phyloP scores from a whole-genome alignment of 2,113 vertebrate species.

The Sclerurus mexicanus region DNA sequence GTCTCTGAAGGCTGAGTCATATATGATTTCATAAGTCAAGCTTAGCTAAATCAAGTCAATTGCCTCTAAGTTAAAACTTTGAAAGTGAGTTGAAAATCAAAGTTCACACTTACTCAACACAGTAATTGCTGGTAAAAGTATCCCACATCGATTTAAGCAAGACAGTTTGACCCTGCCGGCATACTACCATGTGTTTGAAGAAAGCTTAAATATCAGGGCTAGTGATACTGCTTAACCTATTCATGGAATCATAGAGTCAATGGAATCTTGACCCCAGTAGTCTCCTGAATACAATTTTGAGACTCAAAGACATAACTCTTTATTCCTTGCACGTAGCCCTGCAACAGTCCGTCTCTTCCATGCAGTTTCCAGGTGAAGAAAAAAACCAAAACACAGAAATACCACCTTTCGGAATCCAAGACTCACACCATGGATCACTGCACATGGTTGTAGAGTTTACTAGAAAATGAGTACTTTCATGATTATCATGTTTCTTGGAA shows the following conservation, averaged over 20 bases:
- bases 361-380: not conserved
- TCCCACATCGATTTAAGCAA: not conserved
- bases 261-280: not conserved
- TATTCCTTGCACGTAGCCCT: not conserved
- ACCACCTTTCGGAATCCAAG: not conserved
- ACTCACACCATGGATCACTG: fast-evolving
- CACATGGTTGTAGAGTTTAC: not conserved
- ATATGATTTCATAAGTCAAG: not conserved
- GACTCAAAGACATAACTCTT: not conserved
- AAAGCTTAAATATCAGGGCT: not conserved
- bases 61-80: not conserved
- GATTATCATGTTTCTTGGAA: not conserved
- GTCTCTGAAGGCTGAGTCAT: not conserved
- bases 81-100: not conserved
- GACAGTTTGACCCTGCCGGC: not conserved
- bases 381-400: not conserved
- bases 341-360: not conserved
- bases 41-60: not conserved
- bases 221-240: not conserved
- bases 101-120: not conserved
- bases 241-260: not conserved
- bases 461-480: not conserved
- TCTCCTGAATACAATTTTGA: not conserved
- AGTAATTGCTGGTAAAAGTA: not conserved
- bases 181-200: not conserved